phyloP scores from a whole-genome alignment of 2,113 vertebrate genomes.

The Hassar affinis region DNA sequence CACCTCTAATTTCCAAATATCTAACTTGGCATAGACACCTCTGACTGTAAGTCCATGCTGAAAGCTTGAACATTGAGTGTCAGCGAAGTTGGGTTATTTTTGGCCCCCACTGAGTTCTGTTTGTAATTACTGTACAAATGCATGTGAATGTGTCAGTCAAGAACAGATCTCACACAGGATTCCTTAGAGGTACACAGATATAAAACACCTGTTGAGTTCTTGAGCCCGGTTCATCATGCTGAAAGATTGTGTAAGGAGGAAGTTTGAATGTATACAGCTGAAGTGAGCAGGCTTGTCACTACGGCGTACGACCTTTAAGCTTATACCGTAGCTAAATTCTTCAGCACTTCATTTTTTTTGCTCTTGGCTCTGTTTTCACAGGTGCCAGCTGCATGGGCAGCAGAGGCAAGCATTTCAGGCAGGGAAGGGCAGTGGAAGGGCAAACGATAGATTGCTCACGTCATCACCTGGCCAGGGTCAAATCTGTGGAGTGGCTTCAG shows the following conservation, averaged over 20 bases:
- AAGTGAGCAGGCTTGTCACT: conserved; percentile 19
- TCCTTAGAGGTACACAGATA: neutral
- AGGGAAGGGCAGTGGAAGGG: conserved; percentile 19
- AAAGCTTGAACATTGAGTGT: neutral
- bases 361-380: conserved; percentile 59
- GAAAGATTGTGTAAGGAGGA: conserved; percentile 3
- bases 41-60: neutral
- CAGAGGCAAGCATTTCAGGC: neutral
- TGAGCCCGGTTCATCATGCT: neutral
- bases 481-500: conserved; percentile 21
- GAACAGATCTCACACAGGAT: neutral
- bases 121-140: neutral
- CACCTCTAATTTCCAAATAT: neutral
- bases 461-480: conserved; percentile 52
- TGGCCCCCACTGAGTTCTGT: neutral
- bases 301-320: conserved; percentile 23
- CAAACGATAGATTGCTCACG: conserved; percentile 25
- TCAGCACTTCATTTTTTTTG: conserved; percentile 32
- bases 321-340: conserved; percentile 16
- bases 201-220: neutral
- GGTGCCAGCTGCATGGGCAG: conserved; percentile 41
- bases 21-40: too few relatives aligned
- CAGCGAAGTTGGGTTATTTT: neutral
- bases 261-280: conserved; percentile 1
- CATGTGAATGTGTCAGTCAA: neutral